Base-by-base conservation (phyloP, 2,113 vertebrate species). In the Hystrix cristata region DNA sequence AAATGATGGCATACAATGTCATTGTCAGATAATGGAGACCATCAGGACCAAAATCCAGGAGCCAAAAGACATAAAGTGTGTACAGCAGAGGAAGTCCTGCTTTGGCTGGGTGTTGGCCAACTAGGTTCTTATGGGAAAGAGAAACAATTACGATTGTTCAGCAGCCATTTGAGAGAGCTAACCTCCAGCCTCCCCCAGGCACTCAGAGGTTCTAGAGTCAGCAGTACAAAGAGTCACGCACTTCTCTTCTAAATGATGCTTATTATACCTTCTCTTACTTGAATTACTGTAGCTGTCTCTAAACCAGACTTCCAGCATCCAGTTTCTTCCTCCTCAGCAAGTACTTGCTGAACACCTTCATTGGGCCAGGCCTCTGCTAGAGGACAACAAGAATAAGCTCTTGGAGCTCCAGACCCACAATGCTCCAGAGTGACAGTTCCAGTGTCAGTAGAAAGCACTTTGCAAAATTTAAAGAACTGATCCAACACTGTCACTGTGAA, bases 41-140 rank as follows among this genome's bases (percentile, higher is more conserved):
- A 80, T 86, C 27, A 27, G 76, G 67, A 87, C 64, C 12, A 4
- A 86, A 96, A 85, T 65, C 11, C 79, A 95, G 85, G 60, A 95
- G 93, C 92, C 94, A 97, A 91, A 96, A 96, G 91, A 48, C 57
- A 86, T 83, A 43, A 91, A 86, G 12, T 23, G 16, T n/a, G 34
- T 34, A 59, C 5, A 53, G 25, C 4, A 85, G 79, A 74, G 93
- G 91, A 69, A 86, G 71, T 27, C 46, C 79, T 91, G 62, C 34
- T 64, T 91, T 92, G 62, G 38, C 46, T 48, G 31, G 57, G 29
- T 60, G 1, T 25, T 90, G 87, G 60, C 29, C 3, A 2, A 62
- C 57, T 71, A 62, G 48, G 46, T 95, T 83, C 80, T 78, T 57
- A 38, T 69, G 11, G 16, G 25, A 64, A 48, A 87, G 67, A 51